A percentile compares a stretch with the other conserved stretches of the same genome.
These are phyloP conservation scores for Pachycephus smyrnensis DNA, from an alignment of 2,888 invertebrate species.

Conservation along the genomic window DNA sequence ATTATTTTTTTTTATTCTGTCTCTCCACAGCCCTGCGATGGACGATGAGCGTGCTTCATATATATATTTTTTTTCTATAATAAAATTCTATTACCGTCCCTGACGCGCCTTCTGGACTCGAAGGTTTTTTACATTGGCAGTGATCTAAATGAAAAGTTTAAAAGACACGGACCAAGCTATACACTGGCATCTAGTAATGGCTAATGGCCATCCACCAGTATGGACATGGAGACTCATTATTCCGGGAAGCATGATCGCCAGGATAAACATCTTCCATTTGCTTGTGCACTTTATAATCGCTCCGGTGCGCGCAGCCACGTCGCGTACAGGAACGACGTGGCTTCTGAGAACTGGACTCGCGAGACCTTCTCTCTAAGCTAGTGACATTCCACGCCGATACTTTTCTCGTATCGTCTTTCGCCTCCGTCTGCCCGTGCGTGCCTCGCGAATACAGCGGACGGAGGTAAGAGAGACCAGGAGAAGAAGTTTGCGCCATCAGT, in stretches of 20 bases:
- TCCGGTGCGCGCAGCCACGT: constrained; percentile 59
- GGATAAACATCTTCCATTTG: constrained; percentile 51
- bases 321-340: constrained; percentile 68
- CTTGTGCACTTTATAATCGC: constrained; percentile 56
- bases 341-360: constrained; percentile 69
- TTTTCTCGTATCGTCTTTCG: constrained; percentile 59
- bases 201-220: background rate
- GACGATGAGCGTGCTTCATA: too few species aligned
- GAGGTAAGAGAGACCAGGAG: background rate
- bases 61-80: too few species aligned
- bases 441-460: constrained; percentile 4
- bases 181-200: background rate
- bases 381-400: constrained; percentile 61
- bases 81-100: too few species aligned
- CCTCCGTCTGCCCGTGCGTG: constrained; percentile 17
- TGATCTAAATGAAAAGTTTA: background rate
- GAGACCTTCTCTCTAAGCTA: constrained; percentile 52
- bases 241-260: constrained; percentile 47
- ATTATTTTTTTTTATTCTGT: background rate
- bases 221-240: constrained; percentile 36
- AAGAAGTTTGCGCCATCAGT: background rate
- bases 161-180: background rate
- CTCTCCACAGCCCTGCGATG: too few species aligned
- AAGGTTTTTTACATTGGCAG: background rate
- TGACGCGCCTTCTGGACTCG: too few species aligned